Evolutionary conservation across 1,140 invertebrate species (phyloP), one percentile per base, ranked within the genome.

Genomic region (Apis dorsata): DNA sequence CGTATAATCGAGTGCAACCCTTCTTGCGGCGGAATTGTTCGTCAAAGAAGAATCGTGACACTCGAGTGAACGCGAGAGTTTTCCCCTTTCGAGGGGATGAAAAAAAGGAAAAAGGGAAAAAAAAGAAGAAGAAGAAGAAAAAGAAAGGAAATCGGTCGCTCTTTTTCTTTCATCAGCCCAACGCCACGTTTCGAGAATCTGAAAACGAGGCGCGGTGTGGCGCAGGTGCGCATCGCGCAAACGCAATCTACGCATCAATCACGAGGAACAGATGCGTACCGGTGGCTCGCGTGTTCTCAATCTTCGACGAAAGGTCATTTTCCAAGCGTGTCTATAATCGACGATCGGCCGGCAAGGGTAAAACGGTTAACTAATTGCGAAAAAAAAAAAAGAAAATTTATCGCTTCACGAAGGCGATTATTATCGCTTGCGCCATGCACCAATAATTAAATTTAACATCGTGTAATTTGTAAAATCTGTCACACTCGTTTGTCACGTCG

Each of bases 241-340:
- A 87, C 89, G 88, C 91, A 93, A 92, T 93, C 89, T 91, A 89
- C 88, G 86, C 90, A 91, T 93, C 92, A 92, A 93, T 93, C 91
- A 91, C 87, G 83, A 89, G 85, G 84, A 90, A 90, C 91, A 92
- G 92, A 92, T 92, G 91, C 85, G 90, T 82, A 84, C 84, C 53
- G 65, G 73, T 49, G 79, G 34, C 80, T 73, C 81, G 60, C 19
- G 75, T 59, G 59, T 83, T 71, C 79, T 72, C 79, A 76, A 77
- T 81, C 66, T 73, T 81, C 83, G 72, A 65, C 71, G 83, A 68
- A 77, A 72, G 63, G 71, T 69, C 70, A 57, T 82, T 82, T 68
- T 74, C 77, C 24, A 44, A 34, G 19, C 24, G 15, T 19, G 8
- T 44, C 19, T 69, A 24, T 79, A 53, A 79, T 79, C 69, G 70